phyloP scores from a whole-genome alignment of 2,797 vertebrate species.

The Pangasius sanitwongsei region DNA sequence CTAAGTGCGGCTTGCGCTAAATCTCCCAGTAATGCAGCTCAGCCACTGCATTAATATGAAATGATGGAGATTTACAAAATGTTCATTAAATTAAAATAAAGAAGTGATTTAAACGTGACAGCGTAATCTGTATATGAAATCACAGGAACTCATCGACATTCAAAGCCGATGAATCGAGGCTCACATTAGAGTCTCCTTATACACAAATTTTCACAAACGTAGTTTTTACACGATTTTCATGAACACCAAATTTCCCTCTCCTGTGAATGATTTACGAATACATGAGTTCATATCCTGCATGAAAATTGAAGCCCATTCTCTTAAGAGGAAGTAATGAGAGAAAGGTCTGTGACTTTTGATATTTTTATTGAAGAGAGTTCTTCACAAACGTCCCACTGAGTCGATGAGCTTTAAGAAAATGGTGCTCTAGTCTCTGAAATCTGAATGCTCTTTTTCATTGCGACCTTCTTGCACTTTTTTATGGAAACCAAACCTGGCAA shows the following conservation, averaged over 20 bases:
- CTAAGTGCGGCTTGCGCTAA: neutral
- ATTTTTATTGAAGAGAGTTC: conserved; percentile 1
- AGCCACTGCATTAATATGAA: neutral
- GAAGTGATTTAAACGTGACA: neutral
- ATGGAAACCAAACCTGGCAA: conserved; percentile 14
- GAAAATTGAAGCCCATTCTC: neutral
- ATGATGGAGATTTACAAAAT: neutral
- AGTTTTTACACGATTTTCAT: neutral
- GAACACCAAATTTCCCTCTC: neutral
- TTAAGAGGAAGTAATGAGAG: conserved; percentile 13
- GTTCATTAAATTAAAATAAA: neutral
- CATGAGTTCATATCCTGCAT: neutral
- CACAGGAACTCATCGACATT: neutral
- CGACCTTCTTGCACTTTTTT: conserved; percentile 16
- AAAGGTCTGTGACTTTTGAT: conserved; percentile 19
- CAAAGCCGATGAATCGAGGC: neutral
- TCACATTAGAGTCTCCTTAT: neutral
- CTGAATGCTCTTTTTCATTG: neutral
- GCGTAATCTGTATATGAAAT: neutral
- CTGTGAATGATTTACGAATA: neutral
- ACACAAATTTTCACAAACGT: neutral
- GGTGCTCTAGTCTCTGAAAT: neutral
- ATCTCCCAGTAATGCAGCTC: neutral
- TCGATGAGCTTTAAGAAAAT: neutral
- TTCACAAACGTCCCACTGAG: neutral